Conservation (phyloP, 2,888 invertebrate species). For the Eubasilissa splendida region DNA sequence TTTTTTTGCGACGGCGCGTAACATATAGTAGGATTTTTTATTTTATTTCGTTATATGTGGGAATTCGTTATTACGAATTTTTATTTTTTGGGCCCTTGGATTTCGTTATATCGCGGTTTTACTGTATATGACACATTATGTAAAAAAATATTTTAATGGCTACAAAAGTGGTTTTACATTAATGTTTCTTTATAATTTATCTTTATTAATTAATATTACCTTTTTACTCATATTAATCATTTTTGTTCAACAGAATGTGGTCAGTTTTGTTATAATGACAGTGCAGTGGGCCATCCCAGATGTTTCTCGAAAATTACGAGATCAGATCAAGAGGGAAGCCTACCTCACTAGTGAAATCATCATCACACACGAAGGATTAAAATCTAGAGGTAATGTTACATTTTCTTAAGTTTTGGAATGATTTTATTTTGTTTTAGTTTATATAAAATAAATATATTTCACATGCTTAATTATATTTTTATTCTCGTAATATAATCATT, state of each 20-base stretch:
- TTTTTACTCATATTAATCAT: not conserved
- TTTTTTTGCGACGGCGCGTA: no score
- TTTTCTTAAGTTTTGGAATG: not conserved
- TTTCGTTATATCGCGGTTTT: no score
- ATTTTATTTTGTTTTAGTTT: not conserved
- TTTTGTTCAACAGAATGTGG: conserved; percentile 81
- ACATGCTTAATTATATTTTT: no score
- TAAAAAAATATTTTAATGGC: no score
- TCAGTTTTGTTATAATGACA: conserved; percentile 90
- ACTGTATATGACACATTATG: no score
- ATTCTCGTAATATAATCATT: no score
- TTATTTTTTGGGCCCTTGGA: no score
- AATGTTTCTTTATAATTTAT: not conserved
- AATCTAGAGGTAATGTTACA: conserved; percentile 48
- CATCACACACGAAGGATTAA: conserved; percentile 80
- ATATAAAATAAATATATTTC: no score
- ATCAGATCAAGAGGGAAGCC: conserved; percentile 89
- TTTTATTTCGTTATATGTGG: no score
- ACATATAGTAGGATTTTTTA: no score
- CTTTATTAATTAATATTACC: not conserved
- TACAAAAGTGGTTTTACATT: not conserved
- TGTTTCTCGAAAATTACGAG: conserved; percentile 86
- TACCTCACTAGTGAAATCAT: conserved; percentile 95
- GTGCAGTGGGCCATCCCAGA: conserved; percentile 96
- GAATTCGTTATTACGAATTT: no score